Evolutionary conservation across 2,888 invertebrate genomes (phyloP).

Genomic region (Lithophane leautieri): DNA sequence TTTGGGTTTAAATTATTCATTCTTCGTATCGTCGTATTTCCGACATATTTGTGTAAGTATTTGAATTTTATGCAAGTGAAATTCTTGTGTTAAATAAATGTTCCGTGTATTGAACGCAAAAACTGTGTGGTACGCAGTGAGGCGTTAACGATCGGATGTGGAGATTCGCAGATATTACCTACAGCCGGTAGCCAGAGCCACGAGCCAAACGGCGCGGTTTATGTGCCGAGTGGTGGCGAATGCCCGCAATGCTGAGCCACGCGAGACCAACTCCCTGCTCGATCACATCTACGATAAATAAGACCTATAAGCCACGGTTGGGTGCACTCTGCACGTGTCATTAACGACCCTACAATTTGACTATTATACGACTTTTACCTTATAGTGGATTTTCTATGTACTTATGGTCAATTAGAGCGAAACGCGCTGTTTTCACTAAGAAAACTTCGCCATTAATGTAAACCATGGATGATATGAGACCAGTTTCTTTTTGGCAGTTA

Average conservation of each 20-base stretch:
- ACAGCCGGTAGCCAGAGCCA: constrained; percentile 30
- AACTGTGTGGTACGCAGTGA: constrained; percentile 75
- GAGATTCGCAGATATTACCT: constrained; percentile 57
- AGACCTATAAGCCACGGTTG: constrained; percentile 41
- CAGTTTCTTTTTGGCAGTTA: not conserved
- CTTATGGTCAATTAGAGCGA: constrained; percentile 29
- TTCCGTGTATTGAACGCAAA: constrained; percentile 69
- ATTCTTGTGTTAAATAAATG: constrained; percentile 60
- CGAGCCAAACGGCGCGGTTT: constrained; percentile 4
- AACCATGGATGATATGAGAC: constrained; percentile 7
- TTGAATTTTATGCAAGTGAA: constrained; percentile 72
- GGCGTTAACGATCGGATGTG: constrained; percentile 76
- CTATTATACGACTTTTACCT: constrained; percentile 34
- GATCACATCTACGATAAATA: constrained; percentile 52
- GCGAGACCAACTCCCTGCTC: constrained; percentile 76
- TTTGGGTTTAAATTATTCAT: constrained; percentile 70
- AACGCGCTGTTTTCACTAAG: constrained; percentile 1
- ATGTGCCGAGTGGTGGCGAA: constrained; percentile 59
- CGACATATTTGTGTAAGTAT: constrained; percentile 59
- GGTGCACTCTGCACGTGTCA: constrained; percentile 50
- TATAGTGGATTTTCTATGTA: constrained; percentile 43
- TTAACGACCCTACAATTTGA: constrained; percentile 47
- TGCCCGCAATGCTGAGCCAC: constrained; percentile 83
- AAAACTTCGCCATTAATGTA: not conserved
- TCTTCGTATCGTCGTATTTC: constrained; percentile 66